Evolutionary conservation across 1,140 invertebrate species (phyloP).

Genomic region (Monochamus saltuarius): DNA sequence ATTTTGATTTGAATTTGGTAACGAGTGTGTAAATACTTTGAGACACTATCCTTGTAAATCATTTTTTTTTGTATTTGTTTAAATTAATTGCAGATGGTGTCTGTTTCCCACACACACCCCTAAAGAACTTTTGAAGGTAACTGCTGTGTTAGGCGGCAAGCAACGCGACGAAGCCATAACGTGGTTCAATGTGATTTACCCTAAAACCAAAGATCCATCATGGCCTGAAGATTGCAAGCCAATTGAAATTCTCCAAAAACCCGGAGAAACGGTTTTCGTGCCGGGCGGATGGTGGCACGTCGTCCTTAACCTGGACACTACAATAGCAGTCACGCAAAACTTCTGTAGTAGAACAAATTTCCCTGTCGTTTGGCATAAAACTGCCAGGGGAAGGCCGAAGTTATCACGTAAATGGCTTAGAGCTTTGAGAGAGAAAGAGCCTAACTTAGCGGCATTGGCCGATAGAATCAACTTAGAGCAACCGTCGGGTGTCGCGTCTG

Average conservation of each 20-base stretch:
- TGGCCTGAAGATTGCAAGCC: slow-evolving; percentile 94
- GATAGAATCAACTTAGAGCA: slow-evolving; percentile 83
- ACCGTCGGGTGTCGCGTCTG: slow-evolving; percentile 89
- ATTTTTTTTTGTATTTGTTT: slow-evolving; percentile 23
- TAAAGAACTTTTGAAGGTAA: slow-evolving; percentile 91
- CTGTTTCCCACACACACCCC: slow-evolving; percentile 97
- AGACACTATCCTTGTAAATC: too few species aligned
- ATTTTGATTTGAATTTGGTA: too few species aligned
- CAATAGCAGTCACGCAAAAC: slow-evolving; percentile 97
- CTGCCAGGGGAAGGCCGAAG: slow-evolving; percentile 91
- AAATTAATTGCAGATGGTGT: slow-evolving; percentile 75
- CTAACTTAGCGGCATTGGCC: slow-evolving; percentile 81
- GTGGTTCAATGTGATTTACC: slow-evolving; percentile 97
- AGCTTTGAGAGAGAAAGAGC: slow-evolving; percentile 66
- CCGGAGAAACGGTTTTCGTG: slow-evolving; percentile 98
- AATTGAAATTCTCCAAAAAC: slow-evolving; percentile 94
- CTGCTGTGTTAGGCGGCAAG: slow-evolving; percentile 85
- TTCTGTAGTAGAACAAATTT: slow-evolving; percentile 96
- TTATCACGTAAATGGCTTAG: slow-evolving; percentile 68
- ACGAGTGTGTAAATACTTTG: too few species aligned
- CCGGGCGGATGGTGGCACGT: slow-evolving; percentile 99
- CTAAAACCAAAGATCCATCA: slow-evolving; percentile 81
- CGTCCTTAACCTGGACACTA: slow-evolving; percentile 93
- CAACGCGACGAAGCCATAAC: slow-evolving; percentile 97
- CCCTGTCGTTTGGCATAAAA: slow-evolving; percentile 98